Evolutionary conservation across 2,797 vertebrate species (phyloP).

Genomic region (Kryptolebias ocellatus): DNA sequence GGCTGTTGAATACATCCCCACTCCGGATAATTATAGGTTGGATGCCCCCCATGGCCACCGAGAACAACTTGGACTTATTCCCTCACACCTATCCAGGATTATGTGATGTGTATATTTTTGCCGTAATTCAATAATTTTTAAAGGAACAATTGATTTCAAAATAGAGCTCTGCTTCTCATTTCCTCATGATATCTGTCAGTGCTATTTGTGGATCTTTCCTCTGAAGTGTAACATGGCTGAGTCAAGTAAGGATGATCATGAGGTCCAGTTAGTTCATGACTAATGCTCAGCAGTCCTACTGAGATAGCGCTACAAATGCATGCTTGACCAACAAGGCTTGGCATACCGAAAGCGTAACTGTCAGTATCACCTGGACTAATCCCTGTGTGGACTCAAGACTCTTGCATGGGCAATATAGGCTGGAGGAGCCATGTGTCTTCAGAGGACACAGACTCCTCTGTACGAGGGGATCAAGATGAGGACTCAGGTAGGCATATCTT

Average conservation of each 20-base stretch:
- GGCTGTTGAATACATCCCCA: conserved; percentile 20
- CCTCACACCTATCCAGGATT: conserved; percentile 24
- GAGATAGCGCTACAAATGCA: conserved; percentile 44
- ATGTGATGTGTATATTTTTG: background rate
- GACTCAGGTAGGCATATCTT: conserved; percentile 74
- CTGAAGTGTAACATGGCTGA: conserved; percentile 48
- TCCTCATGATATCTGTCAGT: conserved; percentile 24
- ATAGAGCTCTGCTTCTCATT: conserved; percentile 20
- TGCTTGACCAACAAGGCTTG: conserved; percentile 31
- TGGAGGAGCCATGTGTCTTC: conserved; percentile 75
- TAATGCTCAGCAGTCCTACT: conserved; percentile 62
- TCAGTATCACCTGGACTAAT: conserved; percentile 29
- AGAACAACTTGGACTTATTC: conserved; percentile 22
- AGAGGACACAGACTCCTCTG: conserved; percentile 73
- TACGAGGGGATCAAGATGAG: conserved; percentile 70
- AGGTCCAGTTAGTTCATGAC: conserved; percentile 57
- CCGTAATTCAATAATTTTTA: background rate
- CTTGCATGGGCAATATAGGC: conserved; percentile 80
- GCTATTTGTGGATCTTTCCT: conserved; percentile 67
- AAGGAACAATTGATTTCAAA: conserved; percentile 17
- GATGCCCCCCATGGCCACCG: conserved; percentile 39
- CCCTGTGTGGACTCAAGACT: conserved; percentile 36
- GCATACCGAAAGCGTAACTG: conserved; percentile 10
- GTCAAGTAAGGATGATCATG: conserved; percentile 65
- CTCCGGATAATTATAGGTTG: conserved; percentile 34